Evolutionary conservation across 1,140 invertebrate genomes (phyloP).

Genomic region (Drosophila guanche): DNA sequence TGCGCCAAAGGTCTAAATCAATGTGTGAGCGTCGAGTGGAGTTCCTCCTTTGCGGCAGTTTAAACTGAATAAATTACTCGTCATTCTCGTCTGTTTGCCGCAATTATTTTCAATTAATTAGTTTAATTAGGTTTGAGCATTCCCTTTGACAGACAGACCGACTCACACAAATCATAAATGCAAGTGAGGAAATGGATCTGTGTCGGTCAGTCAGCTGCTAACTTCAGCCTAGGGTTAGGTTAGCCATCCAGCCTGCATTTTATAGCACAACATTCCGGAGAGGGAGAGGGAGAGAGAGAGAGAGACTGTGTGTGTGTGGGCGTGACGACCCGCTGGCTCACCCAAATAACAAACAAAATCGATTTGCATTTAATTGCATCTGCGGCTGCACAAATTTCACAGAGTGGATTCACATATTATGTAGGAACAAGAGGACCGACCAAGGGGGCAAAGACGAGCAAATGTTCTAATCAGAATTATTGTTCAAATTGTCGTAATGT

Average conservation of each 20-base stretch:
- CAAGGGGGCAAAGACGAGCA: slow-evolving; percentile 32
- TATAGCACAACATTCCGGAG: not conserved
- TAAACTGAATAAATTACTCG: slow-evolving; percentile 24
- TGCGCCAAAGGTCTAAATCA: slow-evolving; percentile 16
- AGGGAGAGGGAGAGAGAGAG: slow-evolving; percentile 8
- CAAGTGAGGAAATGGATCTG: not conserved
- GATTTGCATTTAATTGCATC: slow-evolving; percentile 76
- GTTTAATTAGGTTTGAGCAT: slow-evolving; percentile 4
- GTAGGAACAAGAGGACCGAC: not conserved
- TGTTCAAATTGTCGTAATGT: slow-evolving; percentile 79
- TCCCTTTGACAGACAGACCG: not conserved
- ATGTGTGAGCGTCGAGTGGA: not conserved
- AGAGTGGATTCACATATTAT: not conserved
- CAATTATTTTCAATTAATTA: slow-evolving; percentile 46
- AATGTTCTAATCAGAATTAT: slow-evolving; percentile 77
- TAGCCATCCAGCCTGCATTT: slow-evolving; percentile 26
- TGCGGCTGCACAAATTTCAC: slow-evolving; percentile 70
- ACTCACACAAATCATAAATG: not conserved
- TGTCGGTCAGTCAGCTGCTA: not conserved
- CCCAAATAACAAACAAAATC: slow-evolving; percentile 70
- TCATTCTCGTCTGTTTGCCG: not conserved
- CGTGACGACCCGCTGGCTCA: slow-evolving; percentile 8
- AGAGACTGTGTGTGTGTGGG: slow-evolving; percentile 28
- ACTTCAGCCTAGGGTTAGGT: not conserved
- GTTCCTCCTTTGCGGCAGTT: not conserved